Evolutionary conservation across 1,140 invertebrate genomes (phyloP), one percentile per base, ranked within the genome.

Genomic region (Glomeris maerens): DNA sequence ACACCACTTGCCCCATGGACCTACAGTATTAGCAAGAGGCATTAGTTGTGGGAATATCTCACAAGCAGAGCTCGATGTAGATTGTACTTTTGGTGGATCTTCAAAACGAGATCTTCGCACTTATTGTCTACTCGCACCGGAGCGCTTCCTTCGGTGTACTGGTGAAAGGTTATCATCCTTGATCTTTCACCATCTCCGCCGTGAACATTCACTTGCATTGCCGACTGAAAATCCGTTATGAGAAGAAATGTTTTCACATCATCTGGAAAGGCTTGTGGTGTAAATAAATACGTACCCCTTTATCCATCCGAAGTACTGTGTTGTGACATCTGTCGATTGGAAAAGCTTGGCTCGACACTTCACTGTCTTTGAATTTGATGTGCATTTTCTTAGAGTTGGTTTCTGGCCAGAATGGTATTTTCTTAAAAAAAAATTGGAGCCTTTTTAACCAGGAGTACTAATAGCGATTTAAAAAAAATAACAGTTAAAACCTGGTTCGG

Each of bases 381-480:
- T 78, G 79, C 79, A 89, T 82, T 51, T 74, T 75, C 78, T 84
- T 81, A 0, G 78, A 79, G 53, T 83, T 77, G 0, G 83, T 86
- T 53, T 80, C 78, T 0, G 84, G 84, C 83, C 83, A 87, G 63
- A 84, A 86, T 13, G 82, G 73, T 3, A 77, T 67, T 53, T 75
- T 80, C 73, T 75, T 59, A 26, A 67, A 65, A 45, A 51, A 21
- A n/a, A n/a, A n/a, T n/a, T n/a, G n/a, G n/a, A n/a, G n/a, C 17
- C 31, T n/a, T 10, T 36, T 36, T 10, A 36, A n/a, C 17, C 17
- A 36, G 31, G 31, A 36, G n/a, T 36, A n/a, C 17, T 36, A n/a
- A 36, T 10, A 36, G 10, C 10, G 31, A 10, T 36, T 36, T 36
- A 36, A 36, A 10, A 10, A n/a, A 36, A 36, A n/a, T n/a, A 36